Base-by-base conservation (phyloP, 1,140 invertebrate genomes). In the Drosophila erecta region DNA sequence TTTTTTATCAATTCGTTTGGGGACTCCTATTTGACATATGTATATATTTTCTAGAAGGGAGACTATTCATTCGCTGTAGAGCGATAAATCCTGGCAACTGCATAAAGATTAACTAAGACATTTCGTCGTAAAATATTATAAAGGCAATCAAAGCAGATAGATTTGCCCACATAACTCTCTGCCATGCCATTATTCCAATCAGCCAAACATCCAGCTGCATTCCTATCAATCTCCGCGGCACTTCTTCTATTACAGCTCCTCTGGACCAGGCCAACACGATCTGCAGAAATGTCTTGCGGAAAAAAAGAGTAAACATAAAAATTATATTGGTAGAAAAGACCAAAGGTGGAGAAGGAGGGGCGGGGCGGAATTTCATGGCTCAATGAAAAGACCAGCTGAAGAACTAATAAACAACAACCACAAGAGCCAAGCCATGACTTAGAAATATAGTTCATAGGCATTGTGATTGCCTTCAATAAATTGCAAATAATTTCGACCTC, bases 401-500 rank as follows among this genome's bases (percentile, higher is more conserved):
- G 79, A 79, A 83, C 84, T 73, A 83, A 87, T 87, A 86, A 87
- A 83, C 83, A 60, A 30, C 66, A 44, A 56, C 54, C 40, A 56
- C 50, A 54, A 78, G 62, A 64, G 24, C 41, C 41, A 44, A 10
- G 14, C 22, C 74, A 78, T 73, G 65, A 64, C 81, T 57, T 66
- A 38, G 54, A 79, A 78, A 81, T 80, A 72, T 66, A 84, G 76
- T 72, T 87, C 84, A 87, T 87, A 83, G 86, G 79, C 83, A 87
- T 83, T 86, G 71, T 89, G 84, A 87, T 83, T 87, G 84, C 84
- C 79, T 89, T 89, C 85, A 89, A 89, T 89, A 89, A 89, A 89
- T 89, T 89, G 84, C 84, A 89, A 89, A 89, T 87, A 87, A 87
- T 87, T 89, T 89, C 85, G 84, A 89, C 84, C 84, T 89, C 85